A percentile compares a stretch with the other conserved stretches of the same genome.
Evolutionary conservation across 1,140 invertebrate genomes (phyloP).

Genomic region (Zelostemma sp.): DNA sequence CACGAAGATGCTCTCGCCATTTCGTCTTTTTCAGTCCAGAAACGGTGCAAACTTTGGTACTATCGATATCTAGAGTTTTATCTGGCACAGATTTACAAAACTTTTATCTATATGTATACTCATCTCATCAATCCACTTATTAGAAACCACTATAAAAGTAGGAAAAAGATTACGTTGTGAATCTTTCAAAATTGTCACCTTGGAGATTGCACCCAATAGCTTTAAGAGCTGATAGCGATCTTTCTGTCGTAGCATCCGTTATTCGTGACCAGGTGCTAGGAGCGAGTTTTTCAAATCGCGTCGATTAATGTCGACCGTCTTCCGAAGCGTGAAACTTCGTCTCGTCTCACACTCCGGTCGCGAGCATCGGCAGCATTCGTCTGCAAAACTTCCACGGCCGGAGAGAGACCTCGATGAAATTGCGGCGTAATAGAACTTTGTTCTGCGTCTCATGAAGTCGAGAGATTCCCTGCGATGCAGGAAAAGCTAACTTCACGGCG

Average conservation of each 20-base stretch:
- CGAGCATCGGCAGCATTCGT: slow-evolving; percentile 14
- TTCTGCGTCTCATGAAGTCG: slow-evolving; percentile 31
- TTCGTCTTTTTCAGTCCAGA: too few species aligned
- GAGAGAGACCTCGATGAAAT: slow-evolving; percentile 27
- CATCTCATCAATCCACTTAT: too few species aligned
- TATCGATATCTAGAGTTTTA: too few species aligned
- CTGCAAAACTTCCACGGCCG: slow-evolving; percentile 21
- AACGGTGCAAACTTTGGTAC: too few species aligned
- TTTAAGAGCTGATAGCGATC: too few species aligned
- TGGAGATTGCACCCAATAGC: too few species aligned
- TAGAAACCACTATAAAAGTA: too few species aligned
- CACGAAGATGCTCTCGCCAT: too few species aligned
- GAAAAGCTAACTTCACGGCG: slow-evolving; percentile 49
- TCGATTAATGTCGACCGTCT: slow-evolving; percentile 20
- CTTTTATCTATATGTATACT: too few species aligned
- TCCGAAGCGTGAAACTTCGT: slow-evolving; percentile 7
- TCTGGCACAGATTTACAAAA: too few species aligned
- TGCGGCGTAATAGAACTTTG: slow-evolving; percentile 28
- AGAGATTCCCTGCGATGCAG: slow-evolving; percentile 20
- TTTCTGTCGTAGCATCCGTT: background rate
- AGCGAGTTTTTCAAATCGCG: slow-evolving; percentile 8
- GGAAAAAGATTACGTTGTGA: too few species aligned
- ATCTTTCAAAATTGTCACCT: too few species aligned
- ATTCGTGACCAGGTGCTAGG: background rate
- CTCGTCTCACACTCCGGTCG: slow-evolving; percentile 1